Evolutionary conservation across 2,888 invertebrate genomes (phyloP).

Genomic region (Arge pagana): DNA sequence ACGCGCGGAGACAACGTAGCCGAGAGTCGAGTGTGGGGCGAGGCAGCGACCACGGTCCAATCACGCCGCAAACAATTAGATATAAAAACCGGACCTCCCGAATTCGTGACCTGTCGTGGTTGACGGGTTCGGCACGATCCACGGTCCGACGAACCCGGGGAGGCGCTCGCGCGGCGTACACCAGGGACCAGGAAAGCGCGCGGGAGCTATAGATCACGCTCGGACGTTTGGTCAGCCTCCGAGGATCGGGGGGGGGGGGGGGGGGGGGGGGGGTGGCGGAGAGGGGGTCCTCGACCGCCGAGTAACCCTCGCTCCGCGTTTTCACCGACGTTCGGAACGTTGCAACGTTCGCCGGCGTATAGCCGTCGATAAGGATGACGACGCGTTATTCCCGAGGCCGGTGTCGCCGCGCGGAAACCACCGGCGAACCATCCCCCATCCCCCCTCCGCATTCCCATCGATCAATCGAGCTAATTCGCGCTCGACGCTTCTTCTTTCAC

Average conservation of each 20-base stretch:
- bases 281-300: no score
- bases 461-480: neutral
- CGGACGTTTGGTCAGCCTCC: no score
- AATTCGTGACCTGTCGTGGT: conserved; percentile 32
- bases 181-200: conserved; percentile 23
- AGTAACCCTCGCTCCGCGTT: no score
- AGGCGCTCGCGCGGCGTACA: no score
- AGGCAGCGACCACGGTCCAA: conserved; percentile 18
- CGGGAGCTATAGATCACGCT: conserved; percentile 32
- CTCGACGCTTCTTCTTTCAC: neutral
- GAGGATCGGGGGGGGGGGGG: no score
- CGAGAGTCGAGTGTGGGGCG: neutral
- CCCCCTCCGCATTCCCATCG: neutral
- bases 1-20: neutral
- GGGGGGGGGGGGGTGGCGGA: no score
- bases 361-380: no score
- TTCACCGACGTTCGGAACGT: no score
- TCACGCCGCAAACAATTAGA: conserved; percentile 43
- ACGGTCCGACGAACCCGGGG: conserved; percentile 26
- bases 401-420: no score
- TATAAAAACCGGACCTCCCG: conserved; percentile 37
- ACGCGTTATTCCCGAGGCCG: no score
- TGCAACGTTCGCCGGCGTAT: no score
- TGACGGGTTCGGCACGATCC: conserved; percentile 32
- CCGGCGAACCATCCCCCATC: no score